Evolutionary conservation across 2,888 invertebrate genomes (phyloP).

Genomic region (Dromius quadrimaculatus): DNA sequence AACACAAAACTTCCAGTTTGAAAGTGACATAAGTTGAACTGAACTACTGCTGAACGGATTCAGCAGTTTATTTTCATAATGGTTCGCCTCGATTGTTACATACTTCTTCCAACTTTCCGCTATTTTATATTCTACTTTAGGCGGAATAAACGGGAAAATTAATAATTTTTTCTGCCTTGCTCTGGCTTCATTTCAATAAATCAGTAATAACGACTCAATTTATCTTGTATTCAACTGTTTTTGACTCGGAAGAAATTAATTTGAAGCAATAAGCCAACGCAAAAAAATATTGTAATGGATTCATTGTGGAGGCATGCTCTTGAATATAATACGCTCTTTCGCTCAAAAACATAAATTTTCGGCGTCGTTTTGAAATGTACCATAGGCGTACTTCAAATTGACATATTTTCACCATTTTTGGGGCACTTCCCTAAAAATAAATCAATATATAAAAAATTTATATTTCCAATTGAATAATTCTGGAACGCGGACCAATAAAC

Average conservation of each 20-base stretch:
- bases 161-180: neutral
- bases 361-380: conserved; percentile 11
- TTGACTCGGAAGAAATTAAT: too few species aligned
- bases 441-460: too few species aligned
- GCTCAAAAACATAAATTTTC: neutral
- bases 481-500: too few species aligned
- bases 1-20: neutral
- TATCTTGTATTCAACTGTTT: neutral
- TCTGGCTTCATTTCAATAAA: neutral
- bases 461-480: too few species aligned
- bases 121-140: conserved; percentile 21
- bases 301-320: conserved; percentile 24
- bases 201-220: neutral
- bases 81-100: conserved; percentile 8
- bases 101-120: conserved; percentile 4
- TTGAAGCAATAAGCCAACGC: too few species aligned
- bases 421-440: too few species aligned
- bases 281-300: conserved; percentile 21
- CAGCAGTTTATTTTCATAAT: conserved; percentile 23
- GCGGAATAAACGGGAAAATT: neutral
- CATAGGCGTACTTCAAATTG: too few species aligned
- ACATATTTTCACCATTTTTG: too few species aligned
- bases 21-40: conserved; percentile 2
- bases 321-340: conserved; percentile 24
- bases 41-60: neutral